These are phyloP conservation scores for Loriculus beryllinus DNA, from an alignment of 2,797 vertebrate genomes.

Conservation along the genomic window DNA sequence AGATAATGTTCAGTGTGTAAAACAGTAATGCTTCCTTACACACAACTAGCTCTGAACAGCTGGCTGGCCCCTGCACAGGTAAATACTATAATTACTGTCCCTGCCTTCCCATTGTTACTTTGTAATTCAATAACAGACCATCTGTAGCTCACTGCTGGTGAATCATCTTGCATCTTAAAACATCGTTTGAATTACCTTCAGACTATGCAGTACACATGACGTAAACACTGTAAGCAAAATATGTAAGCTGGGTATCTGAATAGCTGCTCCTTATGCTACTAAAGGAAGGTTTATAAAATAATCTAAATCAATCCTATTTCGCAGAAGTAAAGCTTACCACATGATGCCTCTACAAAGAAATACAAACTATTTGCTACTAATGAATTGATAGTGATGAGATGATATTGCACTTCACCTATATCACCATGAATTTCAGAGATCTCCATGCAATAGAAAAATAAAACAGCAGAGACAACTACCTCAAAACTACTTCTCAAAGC, in stretches of 20 bases:
- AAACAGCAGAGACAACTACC: background rate
- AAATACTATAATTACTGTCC: background rate
- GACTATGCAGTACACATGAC: background rate
- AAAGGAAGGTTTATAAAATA: background rate
- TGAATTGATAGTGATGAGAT: background rate
- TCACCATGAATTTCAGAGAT: background rate
- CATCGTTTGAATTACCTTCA: background rate
- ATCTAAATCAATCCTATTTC: background rate
- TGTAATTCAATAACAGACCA: conserved; percentile 5
- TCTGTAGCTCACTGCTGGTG: background rate
- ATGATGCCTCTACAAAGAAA: background rate
- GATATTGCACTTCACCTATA: background rate
- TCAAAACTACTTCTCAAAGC: background rate
- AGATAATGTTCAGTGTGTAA: background rate
- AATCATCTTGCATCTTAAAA: background rate
- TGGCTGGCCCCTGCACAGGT: conserved; percentile 29
- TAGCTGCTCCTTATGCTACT: background rate
- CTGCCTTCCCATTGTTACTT: background rate
- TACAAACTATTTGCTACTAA: background rate
- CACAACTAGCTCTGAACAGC: background rate
- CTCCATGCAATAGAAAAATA: background rate
- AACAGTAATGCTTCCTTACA: background rate
- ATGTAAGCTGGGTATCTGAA: background rate
- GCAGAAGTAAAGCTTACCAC: background rate
- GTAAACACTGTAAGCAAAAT: background rate